Conservation (phyloP, 2,113 vertebrate species). For the Cryptoleucopteryx plumbea region DNA sequence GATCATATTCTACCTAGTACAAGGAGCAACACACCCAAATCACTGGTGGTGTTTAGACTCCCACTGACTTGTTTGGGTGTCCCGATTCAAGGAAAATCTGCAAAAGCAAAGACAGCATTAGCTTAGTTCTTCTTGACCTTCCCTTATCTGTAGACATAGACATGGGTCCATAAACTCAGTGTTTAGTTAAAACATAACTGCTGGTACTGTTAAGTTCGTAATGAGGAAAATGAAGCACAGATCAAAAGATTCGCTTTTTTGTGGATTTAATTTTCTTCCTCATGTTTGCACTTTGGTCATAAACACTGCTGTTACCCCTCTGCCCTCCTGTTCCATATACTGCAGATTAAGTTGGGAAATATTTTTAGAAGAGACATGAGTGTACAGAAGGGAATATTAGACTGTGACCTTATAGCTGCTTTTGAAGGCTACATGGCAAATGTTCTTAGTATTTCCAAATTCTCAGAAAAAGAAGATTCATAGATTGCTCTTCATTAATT, state of each 20-base stretch:
- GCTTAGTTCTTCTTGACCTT: constrained; percentile 45
- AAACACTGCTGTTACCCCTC: constrained; percentile 52
- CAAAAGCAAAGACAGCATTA: neutral
- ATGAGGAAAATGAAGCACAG: constrained; percentile 51
- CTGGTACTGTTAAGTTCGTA: constrained; percentile 24
- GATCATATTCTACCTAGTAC: neutral
- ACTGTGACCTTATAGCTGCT: constrained; percentile 40
- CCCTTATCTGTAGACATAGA: constrained; percentile 41
- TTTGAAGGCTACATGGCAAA: constrained; percentile 54
- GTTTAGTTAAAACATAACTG: constrained; percentile 48
- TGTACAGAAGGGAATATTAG: constrained; percentile 53
- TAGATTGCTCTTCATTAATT: constrained; percentile 30
- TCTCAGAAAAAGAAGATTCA: neutral
- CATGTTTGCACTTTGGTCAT: constrained; percentile 15
- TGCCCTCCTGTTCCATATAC: constrained; percentile 28
- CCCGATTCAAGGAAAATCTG: constrained; percentile 6
- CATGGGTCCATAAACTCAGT: constrained; percentile 44
- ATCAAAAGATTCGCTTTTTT: constrained; percentile 25
- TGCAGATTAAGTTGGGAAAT: constrained; percentile 43
- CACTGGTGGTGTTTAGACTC: neutral
- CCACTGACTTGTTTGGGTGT: constrained; percentile 3
- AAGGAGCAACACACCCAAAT: neutral
- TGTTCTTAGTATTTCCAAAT: constrained; percentile 19
- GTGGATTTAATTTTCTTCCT: constrained; percentile 5
- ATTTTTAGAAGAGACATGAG: constrained; percentile 64